A percentile compares a stretch with the other conserved stretches of the same genome.
Evolutionary conservation across 2,797 vertebrate genomes (phyloP).

Genomic region (Liparis tanakae): DNA sequence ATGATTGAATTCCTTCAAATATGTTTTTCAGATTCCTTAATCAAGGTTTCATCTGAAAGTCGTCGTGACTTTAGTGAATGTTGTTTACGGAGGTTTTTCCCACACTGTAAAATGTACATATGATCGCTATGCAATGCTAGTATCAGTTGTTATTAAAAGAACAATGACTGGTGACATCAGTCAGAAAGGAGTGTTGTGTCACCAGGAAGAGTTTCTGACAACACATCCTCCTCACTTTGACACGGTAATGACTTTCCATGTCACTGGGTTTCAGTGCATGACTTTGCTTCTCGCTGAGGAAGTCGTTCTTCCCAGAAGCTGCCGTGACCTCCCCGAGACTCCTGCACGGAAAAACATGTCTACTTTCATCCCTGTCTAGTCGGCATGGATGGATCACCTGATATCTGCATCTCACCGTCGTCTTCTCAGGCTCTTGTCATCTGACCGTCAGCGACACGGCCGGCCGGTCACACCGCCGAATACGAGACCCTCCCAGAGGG

Average conservation of each 20-base stretch:
- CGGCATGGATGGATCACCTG: conserved; percentile 40
- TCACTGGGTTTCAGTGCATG: neutral
- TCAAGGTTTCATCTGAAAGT: conserved; percentile 10
- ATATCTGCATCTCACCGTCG: conserved; percentile 39
- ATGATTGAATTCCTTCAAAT: conserved; percentile 5
- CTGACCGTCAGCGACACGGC: conserved; percentile 27
- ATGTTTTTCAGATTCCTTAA: neutral
- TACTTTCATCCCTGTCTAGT: conserved; percentile 36
- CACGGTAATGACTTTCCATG: neutral
- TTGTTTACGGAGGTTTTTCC: conserved; percentile 11
- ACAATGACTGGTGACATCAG: conserved; percentile 5
- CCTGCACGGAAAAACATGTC: conserved; percentile 24
- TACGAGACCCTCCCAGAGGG: conserved; percentile 27
- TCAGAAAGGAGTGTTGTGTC: conserved; percentile 1
- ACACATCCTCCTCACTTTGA: neutral
- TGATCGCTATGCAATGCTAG: neutral
- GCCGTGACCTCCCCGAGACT: conserved; percentile 1
- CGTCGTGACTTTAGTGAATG: conserved; percentile 25
- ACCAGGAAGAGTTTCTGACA: neutral
- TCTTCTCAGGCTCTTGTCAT: conserved; percentile 29
- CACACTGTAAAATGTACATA: too few relatives aligned
- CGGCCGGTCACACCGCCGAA: conserved; percentile 11
- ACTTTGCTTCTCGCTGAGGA: conserved; percentile 6
- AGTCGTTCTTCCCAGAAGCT: conserved; percentile 17
- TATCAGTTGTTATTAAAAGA: neutral